These are phyloP conservation scores for Pomatostomus ruficeps DNA, from an alignment of 2,113 vertebrate genomes.

Conservation along the genomic window DNA sequence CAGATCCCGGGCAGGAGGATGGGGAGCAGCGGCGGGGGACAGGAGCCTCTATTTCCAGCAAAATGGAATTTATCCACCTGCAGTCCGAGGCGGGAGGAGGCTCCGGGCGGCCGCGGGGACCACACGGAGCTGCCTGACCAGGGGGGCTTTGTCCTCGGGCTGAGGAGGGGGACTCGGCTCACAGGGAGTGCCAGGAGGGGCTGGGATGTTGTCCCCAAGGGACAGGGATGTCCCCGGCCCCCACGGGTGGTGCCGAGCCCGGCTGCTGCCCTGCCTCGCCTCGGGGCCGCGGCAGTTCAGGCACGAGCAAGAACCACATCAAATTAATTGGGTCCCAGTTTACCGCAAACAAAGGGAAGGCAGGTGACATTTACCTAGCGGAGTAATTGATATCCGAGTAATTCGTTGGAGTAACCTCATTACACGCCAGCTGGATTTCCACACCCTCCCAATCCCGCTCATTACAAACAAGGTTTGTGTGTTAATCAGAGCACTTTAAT, in stretches of 20 bases:
- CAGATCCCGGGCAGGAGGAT: background rate
- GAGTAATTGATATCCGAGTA: constrained; percentile 42
- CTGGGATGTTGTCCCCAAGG: background rate
- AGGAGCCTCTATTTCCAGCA: background rate
- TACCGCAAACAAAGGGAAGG: background rate
- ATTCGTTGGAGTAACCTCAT: constrained; percentile 35
- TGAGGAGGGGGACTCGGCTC: fast-evolving
- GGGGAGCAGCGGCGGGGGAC: background rate
- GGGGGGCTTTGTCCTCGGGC: fast-evolving
- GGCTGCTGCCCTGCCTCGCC: background rate
- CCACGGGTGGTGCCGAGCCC: background rate
- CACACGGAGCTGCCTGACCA: background rate
- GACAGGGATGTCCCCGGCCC: background rate
- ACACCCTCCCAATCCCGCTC: background rate
- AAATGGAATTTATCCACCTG: background rate
- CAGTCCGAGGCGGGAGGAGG: fast-evolving
- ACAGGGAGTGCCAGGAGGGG: background rate
- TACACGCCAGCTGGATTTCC: constrained; percentile 11
- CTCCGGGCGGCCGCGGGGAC: background rate
- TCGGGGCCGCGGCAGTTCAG: background rate
- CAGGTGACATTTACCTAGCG: constrained; percentile 40
- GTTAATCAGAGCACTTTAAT: constrained; percentile 35
- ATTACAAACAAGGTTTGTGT: constrained; percentile 13
- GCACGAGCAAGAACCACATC: background rate
- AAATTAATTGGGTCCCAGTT: background rate